These are phyloP conservation scores for Galeopterus variegatus DNA, from an alignment of 2,113 vertebrate species.

Conservation along the genomic window DNA sequence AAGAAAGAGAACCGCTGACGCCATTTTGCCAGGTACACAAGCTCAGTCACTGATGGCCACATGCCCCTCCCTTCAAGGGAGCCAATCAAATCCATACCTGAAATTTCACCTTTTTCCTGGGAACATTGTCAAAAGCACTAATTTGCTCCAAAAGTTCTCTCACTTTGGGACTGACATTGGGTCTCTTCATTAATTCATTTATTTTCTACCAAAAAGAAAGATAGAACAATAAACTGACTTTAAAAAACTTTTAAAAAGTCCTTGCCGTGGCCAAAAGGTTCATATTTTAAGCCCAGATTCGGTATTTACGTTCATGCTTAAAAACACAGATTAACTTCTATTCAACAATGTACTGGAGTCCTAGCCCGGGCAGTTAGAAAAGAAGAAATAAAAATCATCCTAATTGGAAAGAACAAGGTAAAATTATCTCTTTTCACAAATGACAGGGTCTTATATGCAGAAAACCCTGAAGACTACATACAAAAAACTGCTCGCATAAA, in stretches of 20 bases:
- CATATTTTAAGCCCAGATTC: not conserved
- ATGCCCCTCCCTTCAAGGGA: not conserved
- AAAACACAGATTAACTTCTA: not conserved
- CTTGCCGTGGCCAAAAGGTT: not conserved
- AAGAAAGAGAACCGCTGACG: not conserved
- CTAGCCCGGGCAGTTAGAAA: not conserved
- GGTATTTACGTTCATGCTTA: not conserved
- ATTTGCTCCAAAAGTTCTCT: slow-evolving; percentile 93
- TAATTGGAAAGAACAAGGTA: not conserved
- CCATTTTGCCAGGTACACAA: not conserved
- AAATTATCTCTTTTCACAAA: not conserved
- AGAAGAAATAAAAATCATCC: not conserved
- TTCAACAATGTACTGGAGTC: not conserved
- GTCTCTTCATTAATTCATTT: slow-evolving; percentile 93
- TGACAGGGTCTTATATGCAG: rapidly evolving
- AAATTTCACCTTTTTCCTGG: slow-evolving; percentile 97
- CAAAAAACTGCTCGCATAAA: not conserved
- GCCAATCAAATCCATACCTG: slow-evolving; percentile 89
- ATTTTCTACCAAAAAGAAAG: slow-evolving; percentile 91
- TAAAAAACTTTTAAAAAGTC: not conserved
- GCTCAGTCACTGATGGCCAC: not conserved
- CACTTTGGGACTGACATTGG: slow-evolving; percentile 92
- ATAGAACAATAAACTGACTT: not conserved
- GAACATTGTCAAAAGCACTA: slow-evolving; percentile 94
- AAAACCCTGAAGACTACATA: not conserved